Evolutionary conservation across 2,888 invertebrate genomes (phyloP), one percentile per base, ranked within the genome.

Genomic region (Xanthia icteritia): DNA sequence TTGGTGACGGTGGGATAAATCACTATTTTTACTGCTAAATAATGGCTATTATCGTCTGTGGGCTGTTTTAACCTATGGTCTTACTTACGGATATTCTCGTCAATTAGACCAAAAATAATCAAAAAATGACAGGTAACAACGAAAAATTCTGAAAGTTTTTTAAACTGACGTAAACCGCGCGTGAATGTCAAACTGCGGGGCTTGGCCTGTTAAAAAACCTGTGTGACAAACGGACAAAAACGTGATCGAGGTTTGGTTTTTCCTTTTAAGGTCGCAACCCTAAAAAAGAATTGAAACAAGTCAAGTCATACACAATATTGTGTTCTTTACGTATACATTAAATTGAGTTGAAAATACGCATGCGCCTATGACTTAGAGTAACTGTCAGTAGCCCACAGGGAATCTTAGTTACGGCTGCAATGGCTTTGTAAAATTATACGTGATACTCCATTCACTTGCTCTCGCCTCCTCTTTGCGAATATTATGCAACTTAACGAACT

Each of bases 361-460:
- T 0, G 13, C 78, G 48, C 77, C 67, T 45, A 11, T 72, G 51
- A 27, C 56, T 76, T 60, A 20, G 13, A 56, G 5, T 45, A 39
- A 17, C 58, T 48, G 48, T 51, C 51, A 77, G 48, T 73, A 13
- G 75, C 77, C 84, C 80, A 69, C 73, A 81, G 84, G 64, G 83
- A 86, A 82, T 87, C 80, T 83, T 77, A 86, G 86, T 82, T 65
- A 83, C 76, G 65, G 51, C 76, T 79, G 79, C 81, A 83, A 86
- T 70, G 68, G 79, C 85, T 89, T 84, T 81, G 84, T 85, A 73
- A 86, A 90, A 89, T 89, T 89, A 90, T 83, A 81, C 75, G 78
- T 81, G 73, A 82, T 83, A 82, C 79, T 73, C 76, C 77, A 82
- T 85, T 87, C 73, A 86, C 77, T 82, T 72, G 48, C 61, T 68